Evolutionary conservation across 2,888 invertebrate species (phyloP), one percentile per base, ranked within the genome.

Genomic region (Laothoe populi): DNA sequence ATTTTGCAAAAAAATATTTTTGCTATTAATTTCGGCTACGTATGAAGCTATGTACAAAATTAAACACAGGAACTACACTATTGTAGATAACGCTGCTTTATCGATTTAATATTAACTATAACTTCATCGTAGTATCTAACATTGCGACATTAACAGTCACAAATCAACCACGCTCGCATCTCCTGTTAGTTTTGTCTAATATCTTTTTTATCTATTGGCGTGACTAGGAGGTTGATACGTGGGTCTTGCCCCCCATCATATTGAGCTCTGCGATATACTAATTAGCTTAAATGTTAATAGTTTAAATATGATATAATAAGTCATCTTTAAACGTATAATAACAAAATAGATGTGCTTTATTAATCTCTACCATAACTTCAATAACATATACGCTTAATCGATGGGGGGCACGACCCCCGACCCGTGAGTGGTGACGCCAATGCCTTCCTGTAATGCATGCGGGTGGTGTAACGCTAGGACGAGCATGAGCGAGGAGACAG

Each of bases 401-500:
- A 38, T 42, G 42, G 16, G 42, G 42, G 42, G 42, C 42, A 1
- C 3, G 42, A 42, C 16, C 3, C 42, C 42, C 42, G 4, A 4
- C 4, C 5, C 0, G 4, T 7, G 48, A 16, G 8, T 10, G 31
- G 49, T 49, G 49, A 26, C 49, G 49, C 26, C 49, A 49, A 31
- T 31, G 49, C 16, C 66, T 74, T 72, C 71, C 61, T 84, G 85
- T 84, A 82, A 70, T 78, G 90, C 90, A 89, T 88, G 89, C 78
- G 83, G 83, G 78, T 74, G 78, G 64, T 64, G 64, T 69, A 67
- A 70, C 73, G 67, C 76, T 74, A 88, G 88, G 76, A 77, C 83
- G 73, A 87, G 85, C 85, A 81, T 86, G 79, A 70, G 66, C 63
- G 88, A 88, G 65, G 88, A 88, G 63, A 78, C 82, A 46, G 87